phyloP scores from a whole-genome alignment of 2,888 invertebrate species.

The Cantharis lateralis region DNA sequence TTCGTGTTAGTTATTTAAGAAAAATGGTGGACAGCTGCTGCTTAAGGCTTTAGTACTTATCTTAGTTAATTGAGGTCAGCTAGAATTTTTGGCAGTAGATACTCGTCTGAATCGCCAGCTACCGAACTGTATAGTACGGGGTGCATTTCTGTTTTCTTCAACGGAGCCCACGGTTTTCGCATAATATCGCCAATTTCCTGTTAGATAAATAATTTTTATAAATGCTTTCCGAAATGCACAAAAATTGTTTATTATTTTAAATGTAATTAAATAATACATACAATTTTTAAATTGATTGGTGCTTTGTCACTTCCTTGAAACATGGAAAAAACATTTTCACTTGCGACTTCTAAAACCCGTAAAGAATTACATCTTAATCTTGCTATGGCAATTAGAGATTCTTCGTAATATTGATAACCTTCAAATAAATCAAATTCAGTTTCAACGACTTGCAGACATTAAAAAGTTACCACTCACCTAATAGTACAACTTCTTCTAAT shows the following conservation, averaged over 20 bases:
- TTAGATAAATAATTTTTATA: conserved; percentile 22
- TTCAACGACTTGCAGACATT: conserved; percentile 2
- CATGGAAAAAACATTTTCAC: conserved; percentile 54
- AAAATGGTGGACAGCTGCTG: conserved; percentile 20
- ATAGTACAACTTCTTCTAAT: conserved; percentile 62
- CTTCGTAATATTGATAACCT: conserved; percentile 65
- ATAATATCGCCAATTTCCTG: conserved; percentile 63
- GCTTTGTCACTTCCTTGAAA: conserved; percentile 24
- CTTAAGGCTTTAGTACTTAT: conserved; percentile 29
- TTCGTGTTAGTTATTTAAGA: conserved; percentile 7
- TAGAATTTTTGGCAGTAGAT: conserved; percentile 62
- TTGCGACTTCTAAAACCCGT: conserved; percentile 62
- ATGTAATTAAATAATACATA: not conserved
- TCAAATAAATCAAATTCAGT: conserved; percentile 29
- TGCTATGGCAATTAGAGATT: conserved; percentile 68
- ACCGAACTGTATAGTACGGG: conserved; percentile 60
- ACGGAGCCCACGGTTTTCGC: conserved; percentile 62
- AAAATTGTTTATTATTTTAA: not conserved
- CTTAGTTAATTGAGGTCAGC: conserved; percentile 58
- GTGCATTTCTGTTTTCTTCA: conserved; percentile 60
- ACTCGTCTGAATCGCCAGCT: conserved; percentile 62
- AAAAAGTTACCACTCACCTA: conserved; percentile 42
- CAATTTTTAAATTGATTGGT: not conserved
- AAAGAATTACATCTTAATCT: conserved; percentile 63
- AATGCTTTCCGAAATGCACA: not conserved